Base-by-base conservation (phyloP, 2,797 vertebrate genomes). In the Gephyroberyx darwinii region DNA sequence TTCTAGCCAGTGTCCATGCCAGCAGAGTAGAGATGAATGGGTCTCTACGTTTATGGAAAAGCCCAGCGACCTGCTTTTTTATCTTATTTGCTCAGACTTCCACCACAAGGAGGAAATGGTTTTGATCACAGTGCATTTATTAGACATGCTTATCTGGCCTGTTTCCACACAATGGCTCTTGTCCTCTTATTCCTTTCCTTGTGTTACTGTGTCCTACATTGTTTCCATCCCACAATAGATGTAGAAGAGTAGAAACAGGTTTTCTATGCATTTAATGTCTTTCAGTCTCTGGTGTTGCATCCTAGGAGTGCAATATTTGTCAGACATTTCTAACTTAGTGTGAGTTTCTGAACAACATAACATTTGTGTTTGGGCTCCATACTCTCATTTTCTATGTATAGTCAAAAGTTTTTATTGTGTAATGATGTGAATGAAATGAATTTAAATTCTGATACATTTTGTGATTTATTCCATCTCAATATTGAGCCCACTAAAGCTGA, bases 71-170 rank as follows among this genome's bases (percentile, higher is more conserved):
- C 81, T 74, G 53, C 53, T 43, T 55, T 81, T 86, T 87, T 90
- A 91, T 91, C 89, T 86, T 26, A 60, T 78, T 79, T 50, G 5
- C 70, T 80, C 89, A 90, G 86, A 82, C 88, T 85, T 88, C 86
- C 89, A 74, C 71, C 5, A 33, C 55, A 14, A 61, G 58, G 35
- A 77, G 82, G 88, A 90, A 89, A 74, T 52, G 51, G 72, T 67
- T 54, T 68, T 63, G 69, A 85, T 86, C 67, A 60, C 74, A 39
- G 55, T 52, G 58, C 41, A 66, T 51, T 56, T 76, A 74, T 81
- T 71, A 75, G 65, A 73, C 1, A 19, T n/a, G 53, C 62, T 61
- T 64, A 84, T 81, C 79, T 81, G 80, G 80, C 79, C 31, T 10
- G 19, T 59, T 65, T 88, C 72, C 62, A 83, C 66, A 74, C 54